Base-by-base conservation (phyloP, 2,797 vertebrate species). In the Xenopus petersii region DNA sequence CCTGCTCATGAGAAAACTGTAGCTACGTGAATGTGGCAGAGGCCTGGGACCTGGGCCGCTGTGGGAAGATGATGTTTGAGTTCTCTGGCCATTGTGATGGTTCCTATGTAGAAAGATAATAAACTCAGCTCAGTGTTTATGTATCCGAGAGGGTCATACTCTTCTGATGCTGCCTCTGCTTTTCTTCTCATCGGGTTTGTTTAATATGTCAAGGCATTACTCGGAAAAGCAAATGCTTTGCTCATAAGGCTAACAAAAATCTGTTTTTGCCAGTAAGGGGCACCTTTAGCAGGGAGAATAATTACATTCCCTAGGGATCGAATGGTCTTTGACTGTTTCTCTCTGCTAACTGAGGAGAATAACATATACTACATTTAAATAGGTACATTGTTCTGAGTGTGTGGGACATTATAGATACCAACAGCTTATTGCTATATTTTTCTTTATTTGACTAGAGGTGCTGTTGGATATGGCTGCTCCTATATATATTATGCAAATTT, bases 101-200 rank as follows among this genome's bases (percentile, higher is more conserved):
- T 63, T 67, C 46, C 65, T 58, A 2, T 71, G 69, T 24, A 49
- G 47, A 60, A 71, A 51, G 55, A 71, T 77, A 77, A 77, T 67
- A 77, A 77, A 72, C 70, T 62, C 13, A 33, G 59, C 30, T 13
- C 30, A 55, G 64, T 67, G 56, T 60, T 61, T 59, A 51, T 51
- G 63, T 67, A 54, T 56, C 47, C 47, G 26, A 51, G 58, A 67
- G 24, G 67, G 68, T 71, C 42, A 70, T 55, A 59, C 17, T 15
- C 10, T 59, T 73, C 15, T 60, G 42, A 60, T 47, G 36, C n/a
- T 33, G 47, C 51, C 30, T 55, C 60, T 51, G 55, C 42, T 49
- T 12, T 56, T 46, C 36, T 55, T 56, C 46, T 15, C 55, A 17
- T 64, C 21, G 8, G 11, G 46, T 65, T 10, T 67, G 64, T 67